Conservation (phyloP, 1,140 invertebrate species). For the Drosophila fuyamai region DNA sequence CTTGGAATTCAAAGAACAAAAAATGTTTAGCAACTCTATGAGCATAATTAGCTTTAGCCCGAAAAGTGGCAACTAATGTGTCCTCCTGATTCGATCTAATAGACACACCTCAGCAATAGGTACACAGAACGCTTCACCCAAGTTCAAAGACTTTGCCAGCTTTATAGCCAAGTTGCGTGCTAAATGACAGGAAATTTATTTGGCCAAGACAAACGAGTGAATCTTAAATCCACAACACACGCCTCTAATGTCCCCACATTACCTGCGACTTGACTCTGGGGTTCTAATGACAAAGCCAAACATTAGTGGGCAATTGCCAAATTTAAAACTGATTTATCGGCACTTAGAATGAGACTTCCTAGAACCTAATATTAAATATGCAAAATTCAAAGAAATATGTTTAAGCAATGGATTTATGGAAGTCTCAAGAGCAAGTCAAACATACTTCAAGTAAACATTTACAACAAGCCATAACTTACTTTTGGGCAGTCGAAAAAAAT, state of each 20-base stretch:
- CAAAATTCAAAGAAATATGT: background rate
- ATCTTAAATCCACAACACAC: slow-evolving; percentile 57
- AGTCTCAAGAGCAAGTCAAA: slow-evolving; percentile 1
- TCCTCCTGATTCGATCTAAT: slow-evolving; percentile 26
- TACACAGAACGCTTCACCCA: slow-evolving; percentile 22
- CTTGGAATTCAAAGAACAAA: background rate
- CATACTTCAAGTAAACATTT: slow-evolving; percentile 12
- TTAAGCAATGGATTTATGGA: slow-evolving; percentile 1
- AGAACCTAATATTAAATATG: background rate
- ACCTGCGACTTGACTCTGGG: slow-evolving; percentile 3
- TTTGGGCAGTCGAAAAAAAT: background rate
- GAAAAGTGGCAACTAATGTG: background rate
- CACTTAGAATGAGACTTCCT: too few species aligned
- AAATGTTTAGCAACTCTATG: too few species aligned
- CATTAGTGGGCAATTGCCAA: slow-evolving; percentile 28
- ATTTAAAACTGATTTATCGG: background rate
- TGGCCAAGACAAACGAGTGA: slow-evolving; percentile 22
- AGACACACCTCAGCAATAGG: slow-evolving; percentile 42
- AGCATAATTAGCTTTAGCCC: too few species aligned
- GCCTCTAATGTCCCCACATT: slow-evolving; percentile 50
- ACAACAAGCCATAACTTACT: background rate
- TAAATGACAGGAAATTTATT: slow-evolving; percentile 31
- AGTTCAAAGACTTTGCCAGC: slow-evolving; percentile 35
- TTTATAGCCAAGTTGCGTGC: slow-evolving; percentile 23
- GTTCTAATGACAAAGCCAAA: slow-evolving; percentile 44